Conservation (phyloP, 2,113 vertebrate species). For the Empidonax traillii region DNA sequence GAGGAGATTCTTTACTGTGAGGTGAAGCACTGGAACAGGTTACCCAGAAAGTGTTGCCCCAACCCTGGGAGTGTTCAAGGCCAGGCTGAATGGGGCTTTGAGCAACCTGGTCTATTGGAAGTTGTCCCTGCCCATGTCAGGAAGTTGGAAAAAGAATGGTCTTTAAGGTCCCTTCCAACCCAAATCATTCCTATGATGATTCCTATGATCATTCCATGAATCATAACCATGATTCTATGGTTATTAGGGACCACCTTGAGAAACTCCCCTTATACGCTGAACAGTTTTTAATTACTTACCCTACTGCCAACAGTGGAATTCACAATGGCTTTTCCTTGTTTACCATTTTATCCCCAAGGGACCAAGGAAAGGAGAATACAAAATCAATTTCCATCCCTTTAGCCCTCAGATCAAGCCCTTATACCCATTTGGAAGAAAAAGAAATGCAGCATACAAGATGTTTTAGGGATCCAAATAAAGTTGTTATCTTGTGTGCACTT, state of each 20-base stretch:
- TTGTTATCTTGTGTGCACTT: neutral
- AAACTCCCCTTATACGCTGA: neutral
- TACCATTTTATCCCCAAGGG: neutral
- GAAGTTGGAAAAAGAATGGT: neutral
- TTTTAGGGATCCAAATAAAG: neutral
- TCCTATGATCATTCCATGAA: too few relatives aligned
- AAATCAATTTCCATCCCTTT: neutral
- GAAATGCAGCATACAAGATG: neutral
- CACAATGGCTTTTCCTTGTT: neutral
- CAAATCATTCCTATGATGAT: too few relatives aligned
- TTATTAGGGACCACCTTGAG: neutral
- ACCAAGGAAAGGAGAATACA: neutral
- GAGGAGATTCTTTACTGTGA: neutral
- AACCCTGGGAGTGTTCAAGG: neutral
- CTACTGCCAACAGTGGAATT: neutral
- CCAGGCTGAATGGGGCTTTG: neutral
- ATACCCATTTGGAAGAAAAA: neutral
- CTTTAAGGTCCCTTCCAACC: neutral
- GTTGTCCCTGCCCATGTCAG: neutral
- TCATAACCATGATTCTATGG: neutral
- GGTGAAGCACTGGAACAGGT: neutral
- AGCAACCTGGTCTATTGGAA: neutral
- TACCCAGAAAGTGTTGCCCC: neutral
- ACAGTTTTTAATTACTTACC: conserved; percentile 2
- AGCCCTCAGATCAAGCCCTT: neutral